Conservation (phyloP, 2,888 invertebrate species). For the Drosophila mercatorum region DNA sequence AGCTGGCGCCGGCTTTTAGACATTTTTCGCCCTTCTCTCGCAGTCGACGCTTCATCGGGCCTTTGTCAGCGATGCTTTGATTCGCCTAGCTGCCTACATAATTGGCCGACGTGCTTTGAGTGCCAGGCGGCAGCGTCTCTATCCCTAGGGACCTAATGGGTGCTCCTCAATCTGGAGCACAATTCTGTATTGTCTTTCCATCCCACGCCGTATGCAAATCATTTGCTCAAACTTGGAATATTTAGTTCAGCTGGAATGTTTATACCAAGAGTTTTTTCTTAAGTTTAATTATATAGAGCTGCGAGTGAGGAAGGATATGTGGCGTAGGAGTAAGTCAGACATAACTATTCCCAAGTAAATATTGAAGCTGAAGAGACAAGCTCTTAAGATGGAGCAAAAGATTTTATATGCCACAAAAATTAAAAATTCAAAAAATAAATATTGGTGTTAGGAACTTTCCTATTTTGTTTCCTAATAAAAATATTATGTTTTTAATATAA, state of each 20-base stretch:
- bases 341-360: no score
- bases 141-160: conserved; percentile 46
- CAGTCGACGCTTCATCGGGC: neutral
- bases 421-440: no score
- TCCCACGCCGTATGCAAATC: conserved; percentile 43
- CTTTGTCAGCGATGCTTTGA: conserved; percentile 51
- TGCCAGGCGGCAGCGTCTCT: conserved; percentile 21
- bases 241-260: neutral
- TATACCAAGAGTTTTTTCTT: neutral
- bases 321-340: no score
- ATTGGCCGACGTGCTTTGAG: conserved; percentile 52
- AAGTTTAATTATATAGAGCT: neutral
- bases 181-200: conserved; percentile 15
- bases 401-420: no score
- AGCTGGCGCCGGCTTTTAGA: conserved; percentile 52
- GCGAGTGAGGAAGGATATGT: no score
- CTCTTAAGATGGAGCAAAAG: no score
- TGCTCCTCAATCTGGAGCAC: conserved; percentile 14
- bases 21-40: conserved; percentile 18
- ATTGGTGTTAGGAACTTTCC: no score
- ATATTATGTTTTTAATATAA: no score
- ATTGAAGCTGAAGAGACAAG: no score
- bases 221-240: conserved; percentile 13
- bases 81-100: conserved; percentile 52
- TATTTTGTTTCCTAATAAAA: no score